Evolutionary conservation across 1,140 invertebrate genomes (phyloP), one percentile per base, ranked within the genome.

Genomic region (Oscheius sp.): DNA sequence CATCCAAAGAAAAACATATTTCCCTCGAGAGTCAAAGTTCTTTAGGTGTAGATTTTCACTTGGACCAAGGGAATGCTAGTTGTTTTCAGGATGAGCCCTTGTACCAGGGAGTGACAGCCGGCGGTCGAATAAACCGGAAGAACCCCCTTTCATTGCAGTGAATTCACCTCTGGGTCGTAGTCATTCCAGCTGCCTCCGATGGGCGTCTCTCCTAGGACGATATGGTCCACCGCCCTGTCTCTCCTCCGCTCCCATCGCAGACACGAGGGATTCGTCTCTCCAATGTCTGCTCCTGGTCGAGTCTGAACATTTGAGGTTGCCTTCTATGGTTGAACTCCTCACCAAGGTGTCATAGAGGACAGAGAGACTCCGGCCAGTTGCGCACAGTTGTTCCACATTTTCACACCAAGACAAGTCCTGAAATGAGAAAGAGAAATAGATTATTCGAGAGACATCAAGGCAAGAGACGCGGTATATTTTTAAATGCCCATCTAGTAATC

Each of bases 151-250:
- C n/a, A n/a, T n/a, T n/a, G n/a, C n/a, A n/a, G n/a, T n/a, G n/a
- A n/a, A n/a, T n/a, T n/a, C n/a, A 81, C 80, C 45, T 82, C 78
- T 20, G 80, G 77, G 65, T 83, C 81, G 59, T 82, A 84, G 0
- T 46, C 70, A 34, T 78, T 83, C 81, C 81, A 83, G 23, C 74
- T 78, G 15, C 81, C 81, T n/a, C 81, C 81, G 64, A 79, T 73
- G 13, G 52, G 58, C 35, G 72, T 73, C 28, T 80, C 80, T 3
- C 81, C 81, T 20, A 83, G 58, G 28, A 83, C 82, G 34, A 83
- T 69, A 52, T 83, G 81, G 20, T 77, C 45, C 42, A 82, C 58
- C 10, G 65, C 63, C 10, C 49, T 55, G 10, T 31, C 20, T 36
- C 74, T 74, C 34, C 65, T 20, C n/a, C 42, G 23, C 26, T 59